Evolutionary conservation across 2,113 vertebrate species (phyloP), one percentile per base, ranked within the genome.

Genomic region (Pontoporia blainvillei): DNA sequence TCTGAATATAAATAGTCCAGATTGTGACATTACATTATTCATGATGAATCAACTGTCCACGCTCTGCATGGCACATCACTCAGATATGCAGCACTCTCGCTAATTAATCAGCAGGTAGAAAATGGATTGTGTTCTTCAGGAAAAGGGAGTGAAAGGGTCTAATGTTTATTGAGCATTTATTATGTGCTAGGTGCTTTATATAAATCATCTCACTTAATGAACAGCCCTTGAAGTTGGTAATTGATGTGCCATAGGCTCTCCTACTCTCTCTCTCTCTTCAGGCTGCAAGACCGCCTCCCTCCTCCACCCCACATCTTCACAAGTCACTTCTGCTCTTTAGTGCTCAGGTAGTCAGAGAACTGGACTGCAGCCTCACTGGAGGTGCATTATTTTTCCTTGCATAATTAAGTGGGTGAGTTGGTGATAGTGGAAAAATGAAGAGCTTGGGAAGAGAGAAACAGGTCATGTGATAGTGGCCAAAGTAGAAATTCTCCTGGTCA

Each of bases 1-100:
- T 98, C 98, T 96, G 97, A 97, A 92, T 98, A 98, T 94, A 98
- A 98, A 98, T 96, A 93, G 96, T 95, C 95, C 72, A 73, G 95
- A 0, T 0, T 90, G 97, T 98, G 98, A 97, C 97, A 86, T 90
- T 96, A 85, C 94, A 97, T 98, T 98, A 98, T 95, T 98, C 97
- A 98, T 96, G 72, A 61, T 84, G 95, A 96, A 96, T 95, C 97
- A 96, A 93, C 97, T 98, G 97, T 97, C 98, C 98, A 85, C 15
- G 96, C 61, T 67, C 66, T 96, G 96, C 71, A 82, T 44, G 81
- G 86, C 64, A 36, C 96, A 96, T 97, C 90, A 89, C 75, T 98
- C 97, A 94, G 71, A 75, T 87, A 94, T 12, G 57, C 64, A 85
- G 87, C 62, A 75, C 79, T 85, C 88, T 97, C 6, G n/a, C 96